Percentiles rank a stretch among this genome's conserved stretches.
phyloP scores from a whole-genome alignment of 2,797 vertebrate species.

The Girardinus metallicus region DNA sequence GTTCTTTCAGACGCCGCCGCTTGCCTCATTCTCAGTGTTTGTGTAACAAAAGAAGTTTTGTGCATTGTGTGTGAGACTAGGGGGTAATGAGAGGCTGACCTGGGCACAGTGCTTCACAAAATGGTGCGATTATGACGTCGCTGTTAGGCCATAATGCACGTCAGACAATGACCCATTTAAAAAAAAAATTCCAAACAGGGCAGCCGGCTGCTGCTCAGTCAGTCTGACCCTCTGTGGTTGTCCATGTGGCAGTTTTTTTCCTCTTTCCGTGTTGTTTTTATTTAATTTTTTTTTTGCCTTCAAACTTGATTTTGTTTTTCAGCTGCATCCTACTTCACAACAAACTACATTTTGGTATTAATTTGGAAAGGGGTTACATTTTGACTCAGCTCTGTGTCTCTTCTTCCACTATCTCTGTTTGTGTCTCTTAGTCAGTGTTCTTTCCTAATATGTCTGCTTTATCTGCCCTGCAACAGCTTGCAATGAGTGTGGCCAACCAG shows the following conservation, averaged over 20 bases:
- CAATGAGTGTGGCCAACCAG: conserved; percentile 61
- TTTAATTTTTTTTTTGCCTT: not conserved
- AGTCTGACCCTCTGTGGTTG: conserved; percentile 58
- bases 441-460: conserved; percentile 67
- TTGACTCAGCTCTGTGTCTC: not conserved
- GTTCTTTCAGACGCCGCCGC: conserved; percentile 25
- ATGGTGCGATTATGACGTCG: conserved; percentile 74
- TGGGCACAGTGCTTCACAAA: conserved; percentile 53
- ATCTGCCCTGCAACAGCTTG: conserved; percentile 72
- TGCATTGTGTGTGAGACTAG: conserved; percentile 34
- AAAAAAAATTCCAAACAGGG: conserved; percentile 59
- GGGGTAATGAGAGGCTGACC: conserved; percentile 63
- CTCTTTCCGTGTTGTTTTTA: not conserved
- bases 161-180: conserved; percentile 80
- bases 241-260: conserved; percentile 22
- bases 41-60: conserved; percentile 51
- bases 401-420: conserved; percentile 10
- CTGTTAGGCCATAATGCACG: conserved; percentile 69
- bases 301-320: not conserved
- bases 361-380: not conserved
- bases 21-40: conserved; percentile 31
- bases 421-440: conserved; percentile 44
- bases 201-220: conserved; percentile 60
- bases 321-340: not conserved
- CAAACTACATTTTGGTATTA: not conserved